phyloP scores from a whole-genome alignment of 2,888 invertebrate genomes.

The Cataglyphis albicans region DNA sequence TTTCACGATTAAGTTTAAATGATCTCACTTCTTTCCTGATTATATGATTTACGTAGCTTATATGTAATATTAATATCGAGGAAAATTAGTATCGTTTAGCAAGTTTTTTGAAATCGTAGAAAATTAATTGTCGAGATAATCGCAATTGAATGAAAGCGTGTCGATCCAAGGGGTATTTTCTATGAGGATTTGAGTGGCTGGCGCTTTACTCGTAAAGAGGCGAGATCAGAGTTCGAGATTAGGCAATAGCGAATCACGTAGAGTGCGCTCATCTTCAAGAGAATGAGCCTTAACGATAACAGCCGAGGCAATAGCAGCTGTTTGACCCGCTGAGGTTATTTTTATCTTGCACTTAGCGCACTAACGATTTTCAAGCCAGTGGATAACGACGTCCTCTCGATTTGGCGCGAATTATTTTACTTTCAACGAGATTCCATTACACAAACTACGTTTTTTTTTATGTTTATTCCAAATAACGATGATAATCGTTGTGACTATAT shows the following conservation, averaged over 20 bases:
- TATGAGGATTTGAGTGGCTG: constrained; percentile 8
- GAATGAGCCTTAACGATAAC: constrained; percentile 67
- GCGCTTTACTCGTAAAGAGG: background rate
- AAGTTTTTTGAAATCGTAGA: background rate
- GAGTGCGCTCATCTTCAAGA: constrained; percentile 57
- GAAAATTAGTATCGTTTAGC: background rate
- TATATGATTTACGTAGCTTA: background rate
- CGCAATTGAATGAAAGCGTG: constrained; percentile 8
- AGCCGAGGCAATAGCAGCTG: constrained; percentile 61
- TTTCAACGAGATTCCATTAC: constrained; percentile 11
- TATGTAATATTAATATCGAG: background rate
- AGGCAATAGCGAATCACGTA: constrained; percentile 66
- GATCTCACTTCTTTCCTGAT: background rate
- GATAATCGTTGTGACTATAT: background rate
- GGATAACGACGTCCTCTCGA: constrained; percentile 4
- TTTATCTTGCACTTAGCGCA: constrained; percentile 47
- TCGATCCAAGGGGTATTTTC: background rate
- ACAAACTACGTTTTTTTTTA: background rate
- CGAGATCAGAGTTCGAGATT: constrained; percentile 23
- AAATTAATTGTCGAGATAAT: background rate
- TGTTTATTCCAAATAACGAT: background rate
- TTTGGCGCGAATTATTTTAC: constrained; percentile 32
- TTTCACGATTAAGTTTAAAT: background rate
- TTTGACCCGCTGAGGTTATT: constrained; percentile 57
- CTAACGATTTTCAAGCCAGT: constrained; percentile 52